These are phyloP conservation scores for Drosophila repletoides DNA, from an alignment of 1,140 invertebrate genomes.

Conservation along the genomic window DNA sequence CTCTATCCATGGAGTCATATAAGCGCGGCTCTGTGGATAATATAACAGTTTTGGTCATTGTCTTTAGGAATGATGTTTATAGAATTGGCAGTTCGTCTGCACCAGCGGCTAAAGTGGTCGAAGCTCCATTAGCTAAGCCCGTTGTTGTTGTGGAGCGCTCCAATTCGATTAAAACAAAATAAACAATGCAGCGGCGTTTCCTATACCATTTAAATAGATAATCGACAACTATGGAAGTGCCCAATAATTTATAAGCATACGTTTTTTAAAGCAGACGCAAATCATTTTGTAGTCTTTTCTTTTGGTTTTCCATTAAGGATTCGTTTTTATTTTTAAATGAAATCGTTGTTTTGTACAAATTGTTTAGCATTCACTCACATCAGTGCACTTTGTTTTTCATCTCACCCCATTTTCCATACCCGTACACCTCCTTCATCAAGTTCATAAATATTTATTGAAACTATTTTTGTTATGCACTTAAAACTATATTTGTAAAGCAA, in stretches of 20 bases:
- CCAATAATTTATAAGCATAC: conserved; percentile 42
- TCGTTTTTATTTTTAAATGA: conserved; percentile 27
- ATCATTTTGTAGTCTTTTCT: background rate
- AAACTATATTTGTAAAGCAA: conserved; percentile 39
- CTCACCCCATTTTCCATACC: background rate
- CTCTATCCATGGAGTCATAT: conserved; percentile 94
- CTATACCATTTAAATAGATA: conserved; percentile 7
- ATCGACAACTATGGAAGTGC: conserved; percentile 44
- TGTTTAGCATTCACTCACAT: conserved; percentile 25
- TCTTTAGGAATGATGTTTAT: conserved; percentile 87
- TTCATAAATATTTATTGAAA: conserved; percentile 65
- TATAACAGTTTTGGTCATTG: conserved; percentile 96
- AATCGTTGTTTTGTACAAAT: conserved; percentile 47
- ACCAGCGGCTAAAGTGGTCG: background rate
- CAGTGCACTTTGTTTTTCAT: conserved; percentile 24
- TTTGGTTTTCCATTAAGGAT: conserved; percentile 27
- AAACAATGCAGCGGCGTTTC: conserved; percentile 1
- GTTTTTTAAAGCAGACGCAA: conserved; percentile 33
- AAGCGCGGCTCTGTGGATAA: conserved; percentile 96
- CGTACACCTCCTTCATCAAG: conserved; percentile 11
- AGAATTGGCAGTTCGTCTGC: conserved; percentile 46
- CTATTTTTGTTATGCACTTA: conserved; percentile 64
- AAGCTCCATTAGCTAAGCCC: conserved; percentile 33
- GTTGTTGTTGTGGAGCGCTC: conserved; percentile 53
- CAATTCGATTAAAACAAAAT: conserved; percentile 71